Evolutionary conservation across 2,888 invertebrate genomes (phyloP), one percentile per base, ranked within the genome.

Genomic region (Rhaphigaster nebulosa): DNA sequence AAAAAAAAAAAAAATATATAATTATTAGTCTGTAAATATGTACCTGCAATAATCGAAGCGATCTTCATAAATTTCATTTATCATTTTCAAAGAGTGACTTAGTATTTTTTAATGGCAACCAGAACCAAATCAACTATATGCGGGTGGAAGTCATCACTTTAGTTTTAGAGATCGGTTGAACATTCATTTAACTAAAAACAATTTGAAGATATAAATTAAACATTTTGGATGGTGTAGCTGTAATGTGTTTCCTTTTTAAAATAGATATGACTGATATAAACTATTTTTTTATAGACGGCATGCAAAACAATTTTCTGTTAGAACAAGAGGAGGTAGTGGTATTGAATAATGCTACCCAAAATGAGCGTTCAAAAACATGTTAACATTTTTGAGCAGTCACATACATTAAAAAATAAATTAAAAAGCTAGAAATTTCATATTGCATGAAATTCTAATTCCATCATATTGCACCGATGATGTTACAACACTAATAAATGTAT

Each of bases 71-170:
- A 34, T 34, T 18, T 65, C 15, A 0, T 34, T 23, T 38, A 13
- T 76, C 13, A 15, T 38, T 38, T 76, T 38, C 3, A 15, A 2
- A 29, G 12, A 29, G 29, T 34, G 70, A 76, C 70, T 76, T 34
- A 38, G 8, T 6, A 6, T 38, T 65, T 70, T 76, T 76, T 76
- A 76, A 76, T 76, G 38, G 1, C 8, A 23, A 38, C 20, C 38
- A 20, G 70, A 18, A 20, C 8, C 70, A 23, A 76, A 38, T 76
- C 70, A 38, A 23, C 38, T 76, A 12, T 23, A 76, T 76, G 70
- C 70, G 70, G 70, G 70, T 76, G 70, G 70, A 76, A 76, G 70
- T 38, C 20, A 76, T 23, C 70, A 76, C 34, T 76, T 76, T 23
- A 38, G 70, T 76, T 76, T 76, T 76, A 76, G 38, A 20, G 34